These are phyloP conservation scores for Pterocles gutturalis DNA, from an alignment of 2,113 vertebrate species.

Conservation along the genomic window DNA sequence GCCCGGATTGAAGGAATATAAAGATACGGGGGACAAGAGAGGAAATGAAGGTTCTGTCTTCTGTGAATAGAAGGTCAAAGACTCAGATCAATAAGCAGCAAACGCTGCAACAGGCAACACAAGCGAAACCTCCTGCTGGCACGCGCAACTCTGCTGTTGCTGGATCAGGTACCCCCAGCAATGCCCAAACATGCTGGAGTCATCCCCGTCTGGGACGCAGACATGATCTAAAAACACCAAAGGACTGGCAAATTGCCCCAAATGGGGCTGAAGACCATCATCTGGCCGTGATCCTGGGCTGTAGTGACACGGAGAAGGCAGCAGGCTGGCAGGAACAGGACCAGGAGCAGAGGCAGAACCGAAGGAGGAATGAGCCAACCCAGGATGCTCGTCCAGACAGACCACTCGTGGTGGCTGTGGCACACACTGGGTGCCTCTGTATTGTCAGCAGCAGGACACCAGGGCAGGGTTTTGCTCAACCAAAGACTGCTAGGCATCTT, in stretches of 20 bases:
- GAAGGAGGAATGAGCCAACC: background rate
- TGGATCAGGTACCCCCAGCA: background rate
- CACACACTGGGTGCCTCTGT: background rate
- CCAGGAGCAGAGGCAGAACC: background rate
- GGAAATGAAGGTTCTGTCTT: background rate
- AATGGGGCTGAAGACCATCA: background rate
- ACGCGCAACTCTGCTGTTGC: background rate
- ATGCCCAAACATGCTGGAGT: background rate
- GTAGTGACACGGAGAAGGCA: accelerated
- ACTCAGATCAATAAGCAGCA: background rate
- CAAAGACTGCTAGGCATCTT: background rate
- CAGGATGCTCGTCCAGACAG: background rate
- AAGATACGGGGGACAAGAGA: background rate
- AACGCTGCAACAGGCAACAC: background rate
- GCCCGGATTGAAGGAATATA: background rate
- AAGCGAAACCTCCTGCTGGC: background rate
- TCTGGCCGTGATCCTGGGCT: background rate
- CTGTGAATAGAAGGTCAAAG: background rate
- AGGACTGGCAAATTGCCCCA: background rate
- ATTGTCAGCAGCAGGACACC: background rate
- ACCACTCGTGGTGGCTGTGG: background rate
- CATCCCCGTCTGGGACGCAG: background rate
- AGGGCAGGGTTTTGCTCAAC: background rate
- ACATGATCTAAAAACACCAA: accelerated
- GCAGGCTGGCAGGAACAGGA: background rate